phyloP scores from a whole-genome alignment of 2,888 invertebrate genomes.

The Ochropleura leucogaster region DNA sequence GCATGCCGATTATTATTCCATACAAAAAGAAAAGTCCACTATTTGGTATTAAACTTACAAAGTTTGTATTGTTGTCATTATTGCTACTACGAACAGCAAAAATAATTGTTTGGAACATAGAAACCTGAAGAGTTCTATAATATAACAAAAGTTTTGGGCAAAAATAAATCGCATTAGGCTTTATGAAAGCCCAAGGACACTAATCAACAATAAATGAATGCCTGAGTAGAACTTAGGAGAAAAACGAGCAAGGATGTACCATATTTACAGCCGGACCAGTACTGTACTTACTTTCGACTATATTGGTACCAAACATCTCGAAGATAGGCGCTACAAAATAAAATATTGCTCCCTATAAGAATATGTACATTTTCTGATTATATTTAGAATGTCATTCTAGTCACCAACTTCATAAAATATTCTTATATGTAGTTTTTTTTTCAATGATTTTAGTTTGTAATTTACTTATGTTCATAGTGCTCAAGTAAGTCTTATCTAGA shows the following conservation, averaged over 20 bases:
- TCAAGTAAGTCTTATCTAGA: background rate
- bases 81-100: too few species aligned
- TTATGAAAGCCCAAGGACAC: too few species aligned
- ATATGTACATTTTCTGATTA: constrained; percentile 37
- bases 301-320: constrained; percentile 25
- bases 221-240: background rate
- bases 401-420: background rate
- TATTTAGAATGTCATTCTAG: constrained; percentile 6
- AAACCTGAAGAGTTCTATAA: too few species aligned
- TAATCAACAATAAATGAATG: background rate
- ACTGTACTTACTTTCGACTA: constrained; percentile 13
- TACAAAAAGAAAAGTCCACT: too few species aligned
- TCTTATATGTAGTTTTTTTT: background rate
- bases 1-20: too few species aligned
- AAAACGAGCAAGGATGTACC: background rate
- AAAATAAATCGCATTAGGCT: too few species aligned
- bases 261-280: background rate
- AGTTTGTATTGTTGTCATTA: too few species aligned
- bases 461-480: constrained; percentile 9
- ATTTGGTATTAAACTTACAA: too few species aligned
- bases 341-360: constrained; percentile 1
- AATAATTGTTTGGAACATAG: too few species aligned
- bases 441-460: constrained; percentile 39
- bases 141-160: too few species aligned
- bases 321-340: constrained; percentile 6